A percentile compares a stretch with the other conserved stretches of the same genome.
phyloP scores from a whole-genome alignment of 2,113 vertebrate genomes.

The Gulo gulo region DNA sequence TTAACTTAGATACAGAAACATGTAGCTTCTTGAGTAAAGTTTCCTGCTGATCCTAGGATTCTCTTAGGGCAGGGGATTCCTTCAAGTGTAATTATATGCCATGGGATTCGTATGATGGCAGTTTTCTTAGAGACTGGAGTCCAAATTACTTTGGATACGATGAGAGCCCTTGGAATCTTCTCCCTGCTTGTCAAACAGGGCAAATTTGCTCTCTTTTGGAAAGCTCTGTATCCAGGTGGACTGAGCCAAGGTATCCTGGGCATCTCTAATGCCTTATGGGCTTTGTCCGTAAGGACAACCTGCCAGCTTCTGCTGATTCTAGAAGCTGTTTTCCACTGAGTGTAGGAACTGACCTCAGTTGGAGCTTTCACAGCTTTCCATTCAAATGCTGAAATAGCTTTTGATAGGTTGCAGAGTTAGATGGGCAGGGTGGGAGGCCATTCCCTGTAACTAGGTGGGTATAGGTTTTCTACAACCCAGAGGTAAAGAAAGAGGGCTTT shows the following conservation, averaged over 20 bases:
- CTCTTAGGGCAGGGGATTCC: not conserved
- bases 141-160: not conserved
- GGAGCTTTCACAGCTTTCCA: not conserved
- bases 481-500: not conserved
- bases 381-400: not conserved
- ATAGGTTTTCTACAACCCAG: not conserved
- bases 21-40: not conserved
- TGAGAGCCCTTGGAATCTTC: not conserved
- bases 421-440: not conserved
- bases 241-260: not conserved
- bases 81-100: not conserved
- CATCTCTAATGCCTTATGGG: not conserved
- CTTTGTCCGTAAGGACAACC: not conserved
- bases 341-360: not conserved
- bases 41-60: not conserved
- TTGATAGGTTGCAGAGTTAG: not conserved
- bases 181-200: not conserved
- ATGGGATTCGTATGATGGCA: not conserved
- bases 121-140: not conserved
- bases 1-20: slow-evolving; percentile 1
- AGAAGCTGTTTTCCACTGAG: not conserved
- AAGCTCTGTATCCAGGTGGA: not conserved
- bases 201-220: not conserved
- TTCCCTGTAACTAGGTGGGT: not conserved
- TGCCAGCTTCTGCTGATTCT: not conserved